These are phyloP conservation scores for Aphaenogaster ashmeadi DNA, from an alignment of 1,140 invertebrate species.

Conservation along the genomic window DNA sequence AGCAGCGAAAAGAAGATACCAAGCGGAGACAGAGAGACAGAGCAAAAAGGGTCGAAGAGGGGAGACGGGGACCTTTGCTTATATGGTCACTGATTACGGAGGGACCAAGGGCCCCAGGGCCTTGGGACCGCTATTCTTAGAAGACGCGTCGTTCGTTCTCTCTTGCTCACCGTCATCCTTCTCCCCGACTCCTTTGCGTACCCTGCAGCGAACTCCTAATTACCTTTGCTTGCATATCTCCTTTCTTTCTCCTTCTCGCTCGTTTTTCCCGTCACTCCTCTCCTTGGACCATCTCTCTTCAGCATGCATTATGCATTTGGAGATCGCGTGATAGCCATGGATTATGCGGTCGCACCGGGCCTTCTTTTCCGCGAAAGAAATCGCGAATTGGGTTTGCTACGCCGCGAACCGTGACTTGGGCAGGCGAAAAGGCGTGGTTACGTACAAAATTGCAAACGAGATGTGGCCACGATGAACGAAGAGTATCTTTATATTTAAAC, in stretches of 20 bases:
- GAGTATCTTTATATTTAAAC: neutral
- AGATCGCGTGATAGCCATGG: conserved; percentile 81
- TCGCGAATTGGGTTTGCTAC: conserved; percentile 71
- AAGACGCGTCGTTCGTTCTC: conserved; percentile 68
- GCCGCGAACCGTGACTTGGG: conserved; percentile 59
- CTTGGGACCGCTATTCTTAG: conserved; percentile 80
- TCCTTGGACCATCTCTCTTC: conserved; percentile 30
- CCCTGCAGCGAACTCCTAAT: conserved; percentile 80
- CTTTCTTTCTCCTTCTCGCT: conserved; percentile 67
- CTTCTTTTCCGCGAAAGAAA: conserved; percentile 72
- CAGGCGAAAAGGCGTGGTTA: conserved; percentile 46
- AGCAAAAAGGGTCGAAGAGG: conserved; percentile 46
- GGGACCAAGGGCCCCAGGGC: conserved; percentile 78
- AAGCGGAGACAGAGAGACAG: conserved; percentile 51
- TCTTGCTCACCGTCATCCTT: conserved; percentile 26
- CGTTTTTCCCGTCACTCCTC: conserved; percentile 43
- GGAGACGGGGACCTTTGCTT: conserved; percentile 71
- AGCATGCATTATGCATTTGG: conserved; percentile 81
- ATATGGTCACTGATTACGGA: conserved; percentile 77
- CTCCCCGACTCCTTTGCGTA: conserved; percentile 54
- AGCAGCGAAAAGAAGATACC: conserved; percentile 64
- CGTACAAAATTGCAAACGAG: conserved; percentile 40
- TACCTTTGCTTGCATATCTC: conserved; percentile 76
- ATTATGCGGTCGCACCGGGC: conserved; percentile 76
- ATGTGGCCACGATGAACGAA: conserved; percentile 45